Evolutionary conservation across 2,113 vertebrate genomes (phyloP).

Genomic region (Spermophilus dauricus): DNA sequence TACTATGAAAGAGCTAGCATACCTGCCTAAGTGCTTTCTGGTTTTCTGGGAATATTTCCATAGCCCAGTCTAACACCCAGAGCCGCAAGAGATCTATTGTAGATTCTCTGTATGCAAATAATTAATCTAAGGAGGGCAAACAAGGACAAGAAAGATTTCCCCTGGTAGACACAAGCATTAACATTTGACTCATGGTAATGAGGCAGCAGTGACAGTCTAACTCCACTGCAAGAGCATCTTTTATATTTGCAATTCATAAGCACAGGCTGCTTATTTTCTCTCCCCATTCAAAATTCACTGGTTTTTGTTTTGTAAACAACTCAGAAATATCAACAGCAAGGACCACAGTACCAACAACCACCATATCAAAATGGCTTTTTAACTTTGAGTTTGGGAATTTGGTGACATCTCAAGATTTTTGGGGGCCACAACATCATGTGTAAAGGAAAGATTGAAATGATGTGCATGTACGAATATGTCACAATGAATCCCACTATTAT

Average conservation of each 20-base stretch:
- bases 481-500: no score
- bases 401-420: neutral
- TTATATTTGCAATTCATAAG: constrained; percentile 38
- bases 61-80: constrained; percentile 38
- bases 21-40: neutral
- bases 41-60: constrained; percentile 51
- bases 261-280: constrained; percentile 8
- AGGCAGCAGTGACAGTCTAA: neutral
- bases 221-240: constrained; percentile 37
- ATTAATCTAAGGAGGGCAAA: constrained; percentile 71
- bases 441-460: neutral
- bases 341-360: neutral
- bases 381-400: constrained; percentile 47
- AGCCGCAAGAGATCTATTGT: constrained; percentile 27
- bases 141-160: constrained; percentile 55
- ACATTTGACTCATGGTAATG: constrained; percentile 48
- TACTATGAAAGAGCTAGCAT: constrained; percentile 13
- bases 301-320: constrained; percentile 48
- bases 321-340: constrained; percentile 47
- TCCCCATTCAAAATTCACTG: constrained; percentile 23
- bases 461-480: no score
- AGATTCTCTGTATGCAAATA: constrained; percentile 64
- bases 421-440: neutral
- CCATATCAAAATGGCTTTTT: neutral
- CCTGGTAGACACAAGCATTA: constrained; percentile 53